Evolutionary conservation across 2,797 vertebrate species (phyloP).

Genomic region (Forpus xanthops): DNA sequence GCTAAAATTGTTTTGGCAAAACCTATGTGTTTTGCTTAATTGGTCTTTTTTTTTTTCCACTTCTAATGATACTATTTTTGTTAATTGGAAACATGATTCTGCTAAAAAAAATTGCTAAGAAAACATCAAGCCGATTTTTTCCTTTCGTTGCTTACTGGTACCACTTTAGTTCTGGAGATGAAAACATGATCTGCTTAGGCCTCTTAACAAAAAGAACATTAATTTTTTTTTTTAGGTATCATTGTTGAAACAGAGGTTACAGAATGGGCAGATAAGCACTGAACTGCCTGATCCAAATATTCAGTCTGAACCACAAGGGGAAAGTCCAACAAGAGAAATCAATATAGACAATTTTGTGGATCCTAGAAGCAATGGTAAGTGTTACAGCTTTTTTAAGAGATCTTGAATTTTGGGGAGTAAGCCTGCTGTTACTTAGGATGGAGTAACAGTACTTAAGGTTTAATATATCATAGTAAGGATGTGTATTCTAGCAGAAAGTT

Average conservation of each 20-base stretch:
- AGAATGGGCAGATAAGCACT: constrained; percentile 68
- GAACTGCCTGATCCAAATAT: constrained; percentile 58
- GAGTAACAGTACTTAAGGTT: neutral
- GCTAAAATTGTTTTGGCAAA: neutral
- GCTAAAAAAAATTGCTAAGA: neutral
- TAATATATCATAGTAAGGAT: neutral
- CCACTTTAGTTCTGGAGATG: neutral
- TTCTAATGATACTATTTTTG: neutral
- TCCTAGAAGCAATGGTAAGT: constrained; percentile 54
- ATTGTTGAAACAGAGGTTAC: constrained; percentile 87
- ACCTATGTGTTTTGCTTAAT: neutral
- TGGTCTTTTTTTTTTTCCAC: neutral
- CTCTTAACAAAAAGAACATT: neutral
- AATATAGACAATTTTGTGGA: constrained; percentile 54
- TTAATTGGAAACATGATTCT: neutral
- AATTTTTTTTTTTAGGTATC: constrained; percentile 79
- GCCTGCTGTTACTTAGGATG: neutral
- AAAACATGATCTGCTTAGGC: neutral
- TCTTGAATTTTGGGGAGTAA: neutral
- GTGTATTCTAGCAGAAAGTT: neutral
- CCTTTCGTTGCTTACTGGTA: neutral
- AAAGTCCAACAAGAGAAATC: constrained; percentile 74
- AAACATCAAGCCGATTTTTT: neutral
- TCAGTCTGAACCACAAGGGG: constrained; percentile 52
- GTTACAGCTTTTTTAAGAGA: neutral